Conservation (phyloP, 2,113 vertebrate genomes). For the Crotalus viridis region DNA sequence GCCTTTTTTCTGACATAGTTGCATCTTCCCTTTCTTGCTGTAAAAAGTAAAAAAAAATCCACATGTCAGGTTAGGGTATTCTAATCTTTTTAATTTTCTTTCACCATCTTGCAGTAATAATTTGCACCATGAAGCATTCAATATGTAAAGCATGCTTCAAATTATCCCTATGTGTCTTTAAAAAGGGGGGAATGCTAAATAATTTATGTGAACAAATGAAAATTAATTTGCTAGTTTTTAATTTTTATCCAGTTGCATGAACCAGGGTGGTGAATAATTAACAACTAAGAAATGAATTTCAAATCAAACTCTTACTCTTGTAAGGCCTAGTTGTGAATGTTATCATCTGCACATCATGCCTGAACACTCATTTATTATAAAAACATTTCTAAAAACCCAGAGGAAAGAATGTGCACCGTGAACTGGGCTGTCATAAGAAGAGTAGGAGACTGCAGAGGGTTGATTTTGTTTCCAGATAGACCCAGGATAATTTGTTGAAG, state of each 20-base stretch:
- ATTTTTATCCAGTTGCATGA: constrained; percentile 56
- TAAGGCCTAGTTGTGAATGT: constrained; percentile 34
- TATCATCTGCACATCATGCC: constrained; percentile 52
- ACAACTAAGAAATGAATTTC: constrained; percentile 61
- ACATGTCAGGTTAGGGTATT: not conserved
- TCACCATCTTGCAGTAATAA: not conserved
- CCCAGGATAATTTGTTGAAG: constrained; percentile 74
- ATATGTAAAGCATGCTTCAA: constrained; percentile 32
- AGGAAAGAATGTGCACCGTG: constrained; percentile 63
- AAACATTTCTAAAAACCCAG: constrained; percentile 55
- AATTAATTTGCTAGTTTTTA: constrained; percentile 71
- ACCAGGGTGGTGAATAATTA: constrained; percentile 71
- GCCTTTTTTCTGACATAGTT: not conserved
- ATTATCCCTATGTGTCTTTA: constrained; percentile 36
- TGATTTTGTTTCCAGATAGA: constrained; percentile 67
- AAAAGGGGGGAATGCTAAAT: constrained; percentile 61
- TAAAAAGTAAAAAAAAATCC: not conserved
- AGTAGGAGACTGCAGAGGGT: constrained; percentile 66
- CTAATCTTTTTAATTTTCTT: not conserved
- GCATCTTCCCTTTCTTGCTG: not conserved
- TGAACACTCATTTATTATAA: constrained; percentile 57
- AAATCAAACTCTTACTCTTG: constrained; percentile 61
- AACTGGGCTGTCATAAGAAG: constrained; percentile 73
- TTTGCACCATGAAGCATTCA: not conserved
- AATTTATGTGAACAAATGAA: constrained; percentile 74